A percentile compares a stretch with the other conserved stretches of the same genome.
Evolutionary conservation across 2,797 vertebrate genomes (phyloP).

Genomic region (Xerus rutilus): DNA sequence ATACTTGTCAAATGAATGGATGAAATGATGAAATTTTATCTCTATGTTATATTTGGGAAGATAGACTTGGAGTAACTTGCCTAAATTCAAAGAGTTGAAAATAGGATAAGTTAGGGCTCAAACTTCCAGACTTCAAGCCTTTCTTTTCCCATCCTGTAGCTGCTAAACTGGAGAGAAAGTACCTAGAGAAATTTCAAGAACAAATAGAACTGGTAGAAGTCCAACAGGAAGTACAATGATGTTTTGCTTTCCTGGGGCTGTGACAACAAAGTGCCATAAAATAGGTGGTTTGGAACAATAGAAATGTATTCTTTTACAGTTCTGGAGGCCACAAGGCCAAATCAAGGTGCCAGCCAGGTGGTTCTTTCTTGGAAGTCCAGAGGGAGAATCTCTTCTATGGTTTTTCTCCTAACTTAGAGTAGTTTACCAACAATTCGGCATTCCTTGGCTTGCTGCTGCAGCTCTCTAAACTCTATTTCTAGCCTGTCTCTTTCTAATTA

Average conservation of each 20-base stretch:
- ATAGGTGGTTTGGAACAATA: not conserved
- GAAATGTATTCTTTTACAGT: not conserved
- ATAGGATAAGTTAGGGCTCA: not conserved
- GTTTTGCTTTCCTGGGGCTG: not conserved
- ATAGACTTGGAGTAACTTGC: not conserved
- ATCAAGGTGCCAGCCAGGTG: not conserved
- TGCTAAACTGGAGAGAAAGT: not conserved
- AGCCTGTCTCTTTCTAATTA: not conserved
- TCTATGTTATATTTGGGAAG: not conserved
- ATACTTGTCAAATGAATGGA: not conserved
- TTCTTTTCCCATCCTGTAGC: not conserved
- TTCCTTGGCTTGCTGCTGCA: not conserved
- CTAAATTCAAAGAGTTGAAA: slow-evolving; percentile 39
- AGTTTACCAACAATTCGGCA: too few relatives aligned
- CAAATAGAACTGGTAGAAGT: not conserved
- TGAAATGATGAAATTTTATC: not conserved
- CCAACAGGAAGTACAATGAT: not conserved
- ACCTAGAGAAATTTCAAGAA: not conserved
- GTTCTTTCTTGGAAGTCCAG: not conserved
- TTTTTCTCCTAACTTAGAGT: not conserved
- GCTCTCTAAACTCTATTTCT: not conserved
- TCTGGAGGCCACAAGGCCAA: not conserved
- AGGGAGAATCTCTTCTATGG: not conserved
- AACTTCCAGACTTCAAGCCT: not conserved
- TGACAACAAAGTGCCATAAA: not conserved